These are phyloP conservation scores for Crepidodera aurea DNA, from an alignment of 2,888 invertebrate genomes.

Conservation along the genomic window DNA sequence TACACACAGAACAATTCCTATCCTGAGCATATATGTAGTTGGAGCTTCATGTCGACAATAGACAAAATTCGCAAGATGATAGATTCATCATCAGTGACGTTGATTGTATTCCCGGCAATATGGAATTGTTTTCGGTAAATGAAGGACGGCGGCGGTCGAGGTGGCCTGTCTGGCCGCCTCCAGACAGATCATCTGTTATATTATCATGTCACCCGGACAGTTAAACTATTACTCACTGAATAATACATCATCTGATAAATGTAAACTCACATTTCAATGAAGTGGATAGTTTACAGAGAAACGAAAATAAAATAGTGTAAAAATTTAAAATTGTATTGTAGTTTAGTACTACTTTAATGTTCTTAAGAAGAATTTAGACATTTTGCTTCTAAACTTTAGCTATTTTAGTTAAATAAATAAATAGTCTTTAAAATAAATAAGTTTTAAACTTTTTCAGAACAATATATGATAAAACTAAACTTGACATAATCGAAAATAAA, in stretches of 20 bases:
- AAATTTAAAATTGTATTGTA: too few relatives aligned
- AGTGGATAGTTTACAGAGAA: not conserved
- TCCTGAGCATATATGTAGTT: slow-evolving; percentile 3
- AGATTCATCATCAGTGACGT: slow-evolving; percentile 57
- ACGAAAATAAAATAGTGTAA: too few relatives aligned
- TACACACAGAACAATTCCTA: slow-evolving; percentile 2
- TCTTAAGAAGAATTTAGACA: too few relatives aligned
- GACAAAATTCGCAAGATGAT: slow-evolving; percentile 53
- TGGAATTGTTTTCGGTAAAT: slow-evolving; percentile 51
- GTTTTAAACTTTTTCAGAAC: too few relatives aligned
- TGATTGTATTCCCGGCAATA: slow-evolving; percentile 50
- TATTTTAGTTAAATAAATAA: too few relatives aligned
- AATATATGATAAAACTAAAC: too few relatives aligned
- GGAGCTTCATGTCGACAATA: slow-evolving; percentile 36
- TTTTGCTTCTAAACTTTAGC: too few relatives aligned
- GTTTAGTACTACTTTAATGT: too few relatives aligned
- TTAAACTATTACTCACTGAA: slow-evolving; percentile 39
- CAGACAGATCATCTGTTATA: slow-evolving; percentile 54
- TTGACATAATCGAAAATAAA: too few relatives aligned
- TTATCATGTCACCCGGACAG: slow-evolving; percentile 38
- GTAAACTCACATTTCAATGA: slow-evolving; percentile 26
- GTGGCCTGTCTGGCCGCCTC: slow-evolving; percentile 38
- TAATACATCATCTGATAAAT: slow-evolving; percentile 33
- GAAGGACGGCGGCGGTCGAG: slow-evolving; percentile 38
- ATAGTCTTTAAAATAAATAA: too few relatives aligned